Percentiles rank a stretch among this genome's conserved stretches.
phyloP scores from a whole-genome alignment of 2,113 vertebrate genomes.

The Plecturocebus donacophilus region DNA sequence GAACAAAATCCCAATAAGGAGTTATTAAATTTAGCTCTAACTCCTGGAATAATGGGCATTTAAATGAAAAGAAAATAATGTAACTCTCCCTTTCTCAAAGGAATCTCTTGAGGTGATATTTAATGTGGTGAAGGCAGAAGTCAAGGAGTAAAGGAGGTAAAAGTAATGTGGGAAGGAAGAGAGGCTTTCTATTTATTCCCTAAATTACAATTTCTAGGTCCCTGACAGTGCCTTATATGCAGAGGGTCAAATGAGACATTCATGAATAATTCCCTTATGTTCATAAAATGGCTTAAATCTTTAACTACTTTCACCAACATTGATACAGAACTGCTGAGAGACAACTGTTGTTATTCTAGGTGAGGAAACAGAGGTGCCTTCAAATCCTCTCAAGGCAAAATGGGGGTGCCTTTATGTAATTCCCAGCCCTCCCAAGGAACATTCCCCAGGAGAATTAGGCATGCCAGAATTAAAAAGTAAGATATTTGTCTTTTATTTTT shows the following conservation, averaged over 20 bases:
- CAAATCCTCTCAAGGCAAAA: not conserved
- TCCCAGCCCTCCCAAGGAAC: not conserved
- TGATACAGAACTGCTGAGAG: not conserved
- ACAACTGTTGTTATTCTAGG: not conserved
- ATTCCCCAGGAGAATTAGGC: not conserved
- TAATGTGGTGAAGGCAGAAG: not conserved
- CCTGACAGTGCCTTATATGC: not conserved
- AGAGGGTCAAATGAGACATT: not conserved
- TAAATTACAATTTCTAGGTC: not conserved
- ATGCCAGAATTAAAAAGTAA: not conserved
- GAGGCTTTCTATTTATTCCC: not conserved
- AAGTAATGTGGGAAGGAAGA: not conserved
- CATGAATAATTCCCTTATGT: not conserved
- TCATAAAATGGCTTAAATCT: not conserved
- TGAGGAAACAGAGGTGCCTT: not conserved
- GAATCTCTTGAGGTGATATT: not conserved
- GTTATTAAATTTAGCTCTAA: not conserved
- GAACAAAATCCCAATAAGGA: not conserved
- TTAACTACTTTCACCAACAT: not conserved
- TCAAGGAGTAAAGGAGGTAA: not conserved
- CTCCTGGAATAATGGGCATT: not conserved
- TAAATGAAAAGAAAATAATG: not conserved
- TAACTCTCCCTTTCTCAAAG: not conserved
- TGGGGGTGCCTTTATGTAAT: not conserved
- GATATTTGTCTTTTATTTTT: not conserved